Percentiles rank a stretch among this genome's conserved stretches.
Evolutionary conservation across 2,113 vertebrate species (phyloP).

Genomic region (Dromiciops gliroides): DNA sequence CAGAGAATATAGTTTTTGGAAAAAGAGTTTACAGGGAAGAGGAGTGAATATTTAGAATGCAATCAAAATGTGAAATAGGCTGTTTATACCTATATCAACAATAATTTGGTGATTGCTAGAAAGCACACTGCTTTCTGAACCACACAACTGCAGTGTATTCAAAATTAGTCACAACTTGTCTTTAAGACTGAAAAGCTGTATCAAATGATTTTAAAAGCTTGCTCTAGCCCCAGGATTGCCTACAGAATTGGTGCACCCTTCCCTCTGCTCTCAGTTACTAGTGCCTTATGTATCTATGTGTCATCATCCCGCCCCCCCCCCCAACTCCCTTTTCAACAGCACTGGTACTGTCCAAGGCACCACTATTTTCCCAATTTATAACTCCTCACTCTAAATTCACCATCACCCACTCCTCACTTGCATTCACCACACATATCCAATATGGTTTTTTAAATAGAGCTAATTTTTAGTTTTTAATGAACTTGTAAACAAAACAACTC

Average conservation of each 20-base stretch:
- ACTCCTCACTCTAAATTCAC: too few relatives aligned
- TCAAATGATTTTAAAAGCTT: not conserved
- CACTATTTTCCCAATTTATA: not conserved
- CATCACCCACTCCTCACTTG: not conserved
- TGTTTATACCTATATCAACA: not conserved
- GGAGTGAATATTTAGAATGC: not conserved
- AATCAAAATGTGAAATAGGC: not conserved
- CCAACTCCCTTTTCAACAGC: not conserved
- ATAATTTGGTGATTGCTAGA: not conserved
- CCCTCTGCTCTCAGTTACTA: not conserved
- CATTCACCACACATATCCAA: not conserved
- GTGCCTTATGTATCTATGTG: not conserved
- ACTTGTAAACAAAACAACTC: slow-evolving; percentile 84
- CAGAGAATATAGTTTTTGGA: not conserved
- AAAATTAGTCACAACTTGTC: not conserved
- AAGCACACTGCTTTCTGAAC: not conserved
- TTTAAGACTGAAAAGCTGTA: not conserved
- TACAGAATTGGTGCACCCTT: not conserved
- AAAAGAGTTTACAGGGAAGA: not conserved
- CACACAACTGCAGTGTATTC: not conserved
- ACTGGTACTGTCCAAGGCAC: not conserved
- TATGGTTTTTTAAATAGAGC: slow-evolving; percentile 87
- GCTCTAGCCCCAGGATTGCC: not conserved
- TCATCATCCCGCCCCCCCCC: not conserved
- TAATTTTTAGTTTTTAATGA: slow-evolving; percentile 84